Evolutionary conservation across 2,797 vertebrate genomes (phyloP).

Genomic region (Lutra lutra): DNA sequence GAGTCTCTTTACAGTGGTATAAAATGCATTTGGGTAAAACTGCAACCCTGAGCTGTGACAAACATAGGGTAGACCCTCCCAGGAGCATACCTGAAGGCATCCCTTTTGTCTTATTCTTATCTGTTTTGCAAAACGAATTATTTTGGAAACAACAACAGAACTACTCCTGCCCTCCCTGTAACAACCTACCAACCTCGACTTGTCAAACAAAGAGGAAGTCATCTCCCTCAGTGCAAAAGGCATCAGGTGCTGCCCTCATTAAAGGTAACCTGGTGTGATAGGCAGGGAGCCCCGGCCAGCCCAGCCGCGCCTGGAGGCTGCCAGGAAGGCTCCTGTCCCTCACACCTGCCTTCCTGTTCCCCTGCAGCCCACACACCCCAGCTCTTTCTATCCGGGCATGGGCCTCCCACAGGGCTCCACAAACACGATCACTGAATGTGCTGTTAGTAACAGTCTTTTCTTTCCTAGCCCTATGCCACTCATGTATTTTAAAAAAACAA

Average conservation of each 20-base stretch:
- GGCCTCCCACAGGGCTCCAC: neutral
- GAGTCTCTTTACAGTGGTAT: neutral
- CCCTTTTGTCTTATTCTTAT: slow-evolving; percentile 30
- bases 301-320: neutral
- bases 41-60: slow-evolving; percentile 68
- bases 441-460: neutral
- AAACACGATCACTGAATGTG: neutral
- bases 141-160: slow-evolving; percentile 59
- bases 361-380: neutral
- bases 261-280: neutral
- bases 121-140: slow-evolving; percentile 57
- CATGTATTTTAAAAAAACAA: neutral
- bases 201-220: slow-evolving; percentile 60
- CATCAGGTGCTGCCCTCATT: slow-evolving; percentile 13
- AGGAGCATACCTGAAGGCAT: neutral
- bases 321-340: neutral
- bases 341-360: neutral
- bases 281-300: neutral
- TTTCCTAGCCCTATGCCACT: neutral
- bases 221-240: slow-evolving; percentile 8
- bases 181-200: slow-evolving; percentile 5
- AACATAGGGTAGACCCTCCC: slow-evolving; percentile 16
- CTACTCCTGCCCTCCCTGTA: neutral
- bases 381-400: neutral
- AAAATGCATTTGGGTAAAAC: slow-evolving; percentile 40